A percentile compares a stretch with the other conserved stretches of the same genome.
These are phyloP conservation scores for Hystrix cristata DNA, from an alignment of 2,113 vertebrate species.

Conservation along the genomic window DNA sequence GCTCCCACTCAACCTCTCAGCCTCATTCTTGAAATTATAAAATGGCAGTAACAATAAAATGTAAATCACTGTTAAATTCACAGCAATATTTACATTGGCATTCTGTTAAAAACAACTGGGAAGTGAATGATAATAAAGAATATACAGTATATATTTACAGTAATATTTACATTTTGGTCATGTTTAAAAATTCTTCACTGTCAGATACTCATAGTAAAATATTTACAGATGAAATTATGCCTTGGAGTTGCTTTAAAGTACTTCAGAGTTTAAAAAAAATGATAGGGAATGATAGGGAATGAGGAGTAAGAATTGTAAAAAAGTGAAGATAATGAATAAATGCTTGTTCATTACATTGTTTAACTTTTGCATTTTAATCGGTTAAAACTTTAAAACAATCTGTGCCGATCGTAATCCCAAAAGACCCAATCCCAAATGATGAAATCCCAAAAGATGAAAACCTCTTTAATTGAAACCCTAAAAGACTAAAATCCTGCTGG, in stretches of 20 bases:
- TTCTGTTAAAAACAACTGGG: not conserved
- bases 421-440: not conserved
- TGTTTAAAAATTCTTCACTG: not conserved
- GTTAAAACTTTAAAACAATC: not conserved
- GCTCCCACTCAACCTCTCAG: not conserved
- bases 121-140: not conserved
- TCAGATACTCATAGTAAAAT: not conserved
- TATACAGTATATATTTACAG: not conserved
- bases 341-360: not conserved
- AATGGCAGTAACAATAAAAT: not conserved
- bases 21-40: not conserved
- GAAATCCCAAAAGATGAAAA: not conserved
- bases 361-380: slow-evolving; percentile 34
- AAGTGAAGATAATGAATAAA: not conserved
- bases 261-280: not conserved
- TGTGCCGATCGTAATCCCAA: not conserved
- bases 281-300: not conserved
- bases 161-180: slow-evolving; percentile 31
- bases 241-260: slow-evolving; percentile 38
- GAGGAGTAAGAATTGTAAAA: not conserved
- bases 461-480: not conserved
- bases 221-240: not conserved
- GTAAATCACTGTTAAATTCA: not conserved
- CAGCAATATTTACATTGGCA: not conserved
- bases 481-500: not conserved